Percentiles rank a stretch among this genome's conserved stretches.
Conservation (phyloP, 2,888 invertebrate genomes). For the Synergus umbraculus region DNA sequence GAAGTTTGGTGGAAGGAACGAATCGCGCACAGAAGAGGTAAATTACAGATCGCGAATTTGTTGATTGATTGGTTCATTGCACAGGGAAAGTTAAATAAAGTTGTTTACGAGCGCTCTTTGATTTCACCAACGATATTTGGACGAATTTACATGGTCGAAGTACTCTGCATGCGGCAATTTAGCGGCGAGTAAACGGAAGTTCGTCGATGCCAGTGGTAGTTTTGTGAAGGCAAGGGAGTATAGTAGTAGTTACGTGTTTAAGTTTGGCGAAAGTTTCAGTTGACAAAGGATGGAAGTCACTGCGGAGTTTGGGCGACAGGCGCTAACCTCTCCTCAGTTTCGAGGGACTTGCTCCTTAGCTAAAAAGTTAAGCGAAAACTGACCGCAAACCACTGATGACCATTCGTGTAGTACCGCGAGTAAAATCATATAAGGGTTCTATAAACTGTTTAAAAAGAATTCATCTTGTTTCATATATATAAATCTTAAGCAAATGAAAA, state of each 20-base stretch:
- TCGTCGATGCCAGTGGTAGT: slow-evolving; percentile 45
- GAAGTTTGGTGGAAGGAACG: slow-evolving; percentile 4
- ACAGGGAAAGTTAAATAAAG: slow-evolving; percentile 25
- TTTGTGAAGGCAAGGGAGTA: background rate
- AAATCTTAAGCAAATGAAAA: background rate
- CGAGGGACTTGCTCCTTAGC: slow-evolving; percentile 52
- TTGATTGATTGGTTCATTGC: slow-evolving; percentile 13
- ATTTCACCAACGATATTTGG: slow-evolving; percentile 51
- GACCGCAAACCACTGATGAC: slow-evolving; percentile 56
- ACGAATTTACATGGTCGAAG: slow-evolving; percentile 47
- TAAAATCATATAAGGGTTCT: slow-evolving; percentile 51
- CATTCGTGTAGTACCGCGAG: slow-evolving; percentile 57
- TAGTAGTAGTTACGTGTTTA: slow-evolving; percentile 51
- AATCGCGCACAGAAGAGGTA: background rate
- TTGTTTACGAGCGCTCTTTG: slow-evolving; percentile 38
- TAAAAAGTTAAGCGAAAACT: slow-evolving; percentile 57
- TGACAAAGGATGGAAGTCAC: slow-evolving; percentile 56
- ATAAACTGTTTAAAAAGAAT: slow-evolving; percentile 7
- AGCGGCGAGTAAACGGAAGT: slow-evolving; percentile 48
- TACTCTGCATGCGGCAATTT: slow-evolving; percentile 44
- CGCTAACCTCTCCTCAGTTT: slow-evolving; percentile 41
- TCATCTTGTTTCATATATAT: background rate
- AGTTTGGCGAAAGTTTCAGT: slow-evolving; percentile 54
- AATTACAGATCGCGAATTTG: background rate
- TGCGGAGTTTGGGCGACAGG: slow-evolving; percentile 50